Percentiles rank a stretch among this genome's conserved stretches.
Conservation (phyloP, 1,140 invertebrate genomes). For the Scaptodrosophila lebanonensis region DNA sequence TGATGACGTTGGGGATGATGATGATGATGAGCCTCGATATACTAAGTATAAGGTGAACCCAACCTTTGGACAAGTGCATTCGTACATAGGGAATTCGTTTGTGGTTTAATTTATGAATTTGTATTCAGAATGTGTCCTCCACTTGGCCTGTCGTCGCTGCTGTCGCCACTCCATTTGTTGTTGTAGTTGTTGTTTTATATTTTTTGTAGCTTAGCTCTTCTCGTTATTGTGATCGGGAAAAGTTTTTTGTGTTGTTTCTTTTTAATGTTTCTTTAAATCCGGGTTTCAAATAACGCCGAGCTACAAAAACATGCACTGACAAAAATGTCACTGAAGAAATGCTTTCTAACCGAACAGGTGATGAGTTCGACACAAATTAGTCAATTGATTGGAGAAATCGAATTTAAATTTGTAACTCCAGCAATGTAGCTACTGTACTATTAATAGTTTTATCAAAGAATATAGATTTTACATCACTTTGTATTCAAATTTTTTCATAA, state of each 20-base stretch:
- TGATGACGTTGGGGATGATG: neutral
- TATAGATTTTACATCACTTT: no score
- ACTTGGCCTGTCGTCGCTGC: conserved; percentile 36
- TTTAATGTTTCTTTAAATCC: conserved; percentile 64
- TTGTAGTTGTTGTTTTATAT: conserved; percentile 17
- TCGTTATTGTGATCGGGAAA: conserved; percentile 58
- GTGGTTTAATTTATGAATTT: conserved; percentile 63
- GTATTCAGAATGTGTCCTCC: conserved; percentile 57
- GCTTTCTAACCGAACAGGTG: no score
- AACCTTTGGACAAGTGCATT: conserved; percentile 72
- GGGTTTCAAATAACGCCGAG: conserved; percentile 60
- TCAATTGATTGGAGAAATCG: no score
- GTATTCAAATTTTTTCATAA: no score
- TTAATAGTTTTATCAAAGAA: no score
- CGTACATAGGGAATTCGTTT: conserved; percentile 66
- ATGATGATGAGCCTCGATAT: no score
- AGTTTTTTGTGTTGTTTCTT: conserved; percentile 68
- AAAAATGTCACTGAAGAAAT: neutral
- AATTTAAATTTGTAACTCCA: neutral
- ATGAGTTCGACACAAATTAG: no score
- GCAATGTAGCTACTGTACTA: no score
- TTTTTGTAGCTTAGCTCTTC: conserved; percentile 1
- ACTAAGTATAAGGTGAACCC: conserved; percentile 15
- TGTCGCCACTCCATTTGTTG: conserved; percentile 19
- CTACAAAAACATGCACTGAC: conserved; percentile 34